These are phyloP conservation scores for Scomber colias DNA, from an alignment of 2,113 vertebrate genomes.

Conservation along the genomic window DNA sequence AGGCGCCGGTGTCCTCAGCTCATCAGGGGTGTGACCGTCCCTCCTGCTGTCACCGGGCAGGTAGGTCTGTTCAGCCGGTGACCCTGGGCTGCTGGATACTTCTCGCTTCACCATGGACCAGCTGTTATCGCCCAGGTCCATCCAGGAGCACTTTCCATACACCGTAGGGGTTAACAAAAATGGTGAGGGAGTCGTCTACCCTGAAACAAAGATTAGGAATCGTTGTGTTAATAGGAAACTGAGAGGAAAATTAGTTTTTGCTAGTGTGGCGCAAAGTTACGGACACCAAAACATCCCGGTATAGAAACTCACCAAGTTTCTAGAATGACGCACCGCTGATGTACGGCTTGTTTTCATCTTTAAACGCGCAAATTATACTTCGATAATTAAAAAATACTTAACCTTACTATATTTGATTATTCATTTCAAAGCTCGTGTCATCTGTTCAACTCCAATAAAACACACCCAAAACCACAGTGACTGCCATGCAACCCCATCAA, in stretches of 20 bases:
- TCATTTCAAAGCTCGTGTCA: not conserved
- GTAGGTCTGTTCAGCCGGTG: constrained; percentile 86
- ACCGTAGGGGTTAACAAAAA: constrained; percentile 75
- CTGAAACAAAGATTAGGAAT: constrained; percentile 56
- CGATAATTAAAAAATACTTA: not conserved
- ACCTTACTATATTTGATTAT: not conserved
- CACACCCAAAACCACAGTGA: constrained; percentile 33
- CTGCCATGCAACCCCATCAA: constrained; percentile 50
- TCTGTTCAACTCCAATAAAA: constrained; percentile 11
- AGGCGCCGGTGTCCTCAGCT: constrained; percentile 80
- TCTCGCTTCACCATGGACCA: constrained; percentile 96
- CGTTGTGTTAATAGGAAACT: not conserved
- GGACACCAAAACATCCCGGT: constrained; percentile 23
- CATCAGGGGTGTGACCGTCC: constrained; percentile 82
- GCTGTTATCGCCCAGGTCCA: constrained; percentile 96
- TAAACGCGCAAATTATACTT: not conserved
- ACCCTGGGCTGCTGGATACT: constrained; percentile 87
- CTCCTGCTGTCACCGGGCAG: constrained; percentile 85
- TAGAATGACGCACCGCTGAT: not conserved
- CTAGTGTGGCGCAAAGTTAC: not conserved
- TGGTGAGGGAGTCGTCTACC: constrained; percentile 66
- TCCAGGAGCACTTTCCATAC: constrained; percentile 90
- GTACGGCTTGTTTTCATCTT: constrained; percentile 47
- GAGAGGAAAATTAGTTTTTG: not conserved
- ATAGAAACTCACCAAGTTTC: constrained; percentile 9